Percentiles rank a stretch among this genome's conserved stretches.
These are phyloP conservation scores for Eufriesea mexicana DNA, from an alignment of 1,140 invertebrate species.

Conservation along the genomic window DNA sequence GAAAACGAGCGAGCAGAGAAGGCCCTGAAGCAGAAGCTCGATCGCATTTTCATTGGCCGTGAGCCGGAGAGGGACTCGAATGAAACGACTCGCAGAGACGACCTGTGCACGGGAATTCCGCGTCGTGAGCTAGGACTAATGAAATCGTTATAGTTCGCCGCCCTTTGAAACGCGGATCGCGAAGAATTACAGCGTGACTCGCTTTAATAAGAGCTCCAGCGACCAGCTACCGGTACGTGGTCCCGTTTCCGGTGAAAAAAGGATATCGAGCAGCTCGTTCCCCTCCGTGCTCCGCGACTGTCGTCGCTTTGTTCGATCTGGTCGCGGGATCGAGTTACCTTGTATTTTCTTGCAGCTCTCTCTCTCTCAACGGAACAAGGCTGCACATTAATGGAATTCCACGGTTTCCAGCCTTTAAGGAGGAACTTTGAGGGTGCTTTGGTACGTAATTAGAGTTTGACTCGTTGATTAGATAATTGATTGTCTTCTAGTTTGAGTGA, in stretches of 20 bases:
- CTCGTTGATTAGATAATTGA: conserved; percentile 9
- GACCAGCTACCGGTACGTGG: neutral
- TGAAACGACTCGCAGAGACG: neutral
- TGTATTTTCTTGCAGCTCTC: conserved; percentile 6
- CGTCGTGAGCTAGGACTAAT: conserved; percentile 3
- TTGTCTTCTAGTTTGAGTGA: neutral
- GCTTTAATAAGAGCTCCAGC: conserved; percentile 13
- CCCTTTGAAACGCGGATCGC: conserved; percentile 19
- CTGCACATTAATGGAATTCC: conserved; percentile 9
- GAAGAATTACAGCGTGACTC: conserved; percentile 1
- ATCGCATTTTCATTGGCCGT: conserved; percentile 7
- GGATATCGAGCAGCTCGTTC: conserved; percentile 18
- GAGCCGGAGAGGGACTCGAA: neutral
- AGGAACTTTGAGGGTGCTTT: neutral
- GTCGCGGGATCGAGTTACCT: conserved; percentile 13
- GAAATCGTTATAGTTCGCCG: conserved; percentile 26
- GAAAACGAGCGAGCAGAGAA: neutral
- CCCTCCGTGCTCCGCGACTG: neutral
- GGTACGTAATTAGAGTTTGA: neutral
- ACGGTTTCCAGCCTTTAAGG: neutral
- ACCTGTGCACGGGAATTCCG: neutral
- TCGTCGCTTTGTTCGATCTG: conserved; percentile 9
- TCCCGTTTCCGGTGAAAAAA: conserved; percentile 5
- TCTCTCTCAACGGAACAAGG: neutral
- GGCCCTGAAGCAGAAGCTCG: neutral